These are phyloP conservation scores for Synchiropus splendidus DNA, from an alignment of 2,113 vertebrate genomes.

Conservation along the genomic window DNA sequence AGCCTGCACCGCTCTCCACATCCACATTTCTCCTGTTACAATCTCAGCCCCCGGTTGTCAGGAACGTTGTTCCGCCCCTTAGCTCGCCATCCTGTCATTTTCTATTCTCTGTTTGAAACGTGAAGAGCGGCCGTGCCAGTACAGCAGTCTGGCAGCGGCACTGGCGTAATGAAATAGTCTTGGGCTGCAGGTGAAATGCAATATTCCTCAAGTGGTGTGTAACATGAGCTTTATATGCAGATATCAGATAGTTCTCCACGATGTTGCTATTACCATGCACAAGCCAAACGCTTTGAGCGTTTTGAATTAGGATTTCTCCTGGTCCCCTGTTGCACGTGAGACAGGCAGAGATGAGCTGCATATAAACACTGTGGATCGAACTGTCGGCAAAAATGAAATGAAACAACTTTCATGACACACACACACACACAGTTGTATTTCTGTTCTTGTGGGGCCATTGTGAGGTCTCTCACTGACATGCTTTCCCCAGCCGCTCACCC, in stretches of 20 bases:
- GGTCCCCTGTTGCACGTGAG: constrained; percentile 45
- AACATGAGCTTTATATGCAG: constrained; percentile 60
- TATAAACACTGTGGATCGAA: constrained; percentile 36
- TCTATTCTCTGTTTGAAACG: constrained; percentile 49
- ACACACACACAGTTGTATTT: no score
- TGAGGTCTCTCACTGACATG: no score
- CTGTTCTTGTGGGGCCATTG: no score
- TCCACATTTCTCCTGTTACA: constrained; percentile 53
- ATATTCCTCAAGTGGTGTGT: constrained; percentile 57
- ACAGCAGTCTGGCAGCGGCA: constrained; percentile 38
- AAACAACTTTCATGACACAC: no score
- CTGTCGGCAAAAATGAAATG: no score
- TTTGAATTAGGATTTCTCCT: constrained; percentile 57
- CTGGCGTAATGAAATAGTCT: constrained; percentile 45
- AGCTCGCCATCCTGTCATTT: constrained; percentile 51
- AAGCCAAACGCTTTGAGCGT: constrained; percentile 49
- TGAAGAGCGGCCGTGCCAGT: constrained; percentile 33
- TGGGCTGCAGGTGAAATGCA: constrained; percentile 55
- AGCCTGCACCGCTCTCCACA: constrained; percentile 35
- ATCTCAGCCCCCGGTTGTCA: constrained; percentile 46
- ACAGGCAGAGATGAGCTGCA: constrained; percentile 39
- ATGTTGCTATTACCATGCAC: constrained; percentile 50
- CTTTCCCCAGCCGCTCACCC: no score
- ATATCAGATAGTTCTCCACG: constrained; percentile 57
- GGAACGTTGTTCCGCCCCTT: constrained; percentile 31